A percentile compares a stretch with the other conserved stretches of the same genome.
These are phyloP conservation scores for Spodoptera exigua DNA, from an alignment of 2,888 invertebrate species.

Conservation along the genomic window DNA sequence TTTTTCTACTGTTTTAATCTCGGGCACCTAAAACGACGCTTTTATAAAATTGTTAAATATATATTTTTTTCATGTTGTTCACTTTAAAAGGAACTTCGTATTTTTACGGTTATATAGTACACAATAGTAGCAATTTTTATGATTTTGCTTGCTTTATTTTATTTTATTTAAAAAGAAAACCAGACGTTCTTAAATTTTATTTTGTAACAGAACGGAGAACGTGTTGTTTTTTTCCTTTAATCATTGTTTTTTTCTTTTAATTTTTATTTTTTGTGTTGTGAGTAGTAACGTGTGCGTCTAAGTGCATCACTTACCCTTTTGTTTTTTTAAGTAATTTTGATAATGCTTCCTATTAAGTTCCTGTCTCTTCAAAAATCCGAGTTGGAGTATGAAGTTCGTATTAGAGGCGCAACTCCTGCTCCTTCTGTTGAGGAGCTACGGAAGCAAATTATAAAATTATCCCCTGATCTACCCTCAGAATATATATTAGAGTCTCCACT, in stretches of 20 bases:
- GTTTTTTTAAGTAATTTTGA: neutral
- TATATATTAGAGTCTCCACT: slow-evolving; percentile 9
- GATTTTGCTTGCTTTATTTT: no score
- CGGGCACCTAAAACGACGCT: no score
- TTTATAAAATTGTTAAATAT: no score
- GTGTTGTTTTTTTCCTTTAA: slow-evolving; percentile 4
- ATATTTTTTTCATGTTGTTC: neutral
- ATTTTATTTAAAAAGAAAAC: no score
- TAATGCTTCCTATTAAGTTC: slow-evolving; percentile 11
- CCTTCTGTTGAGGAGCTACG: slow-evolving; percentile 19
- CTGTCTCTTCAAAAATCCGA: slow-evolving; percentile 25
- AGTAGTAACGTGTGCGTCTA: slow-evolving; percentile 1
- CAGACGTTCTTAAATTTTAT: neutral
- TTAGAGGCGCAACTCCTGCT: slow-evolving; percentile 18
- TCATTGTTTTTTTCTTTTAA: slow-evolving; percentile 3
- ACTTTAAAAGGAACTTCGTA: no score
- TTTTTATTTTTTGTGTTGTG: slow-evolving; percentile 2
- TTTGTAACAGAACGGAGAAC: slow-evolving; percentile 8
- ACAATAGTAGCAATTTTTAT: no score
- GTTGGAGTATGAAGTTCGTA: slow-evolving; percentile 25
- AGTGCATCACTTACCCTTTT: slow-evolving; percentile 1
- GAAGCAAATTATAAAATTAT: slow-evolving; percentile 13
- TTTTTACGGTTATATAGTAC: no score
- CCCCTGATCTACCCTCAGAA: slow-evolving; percentile 4
- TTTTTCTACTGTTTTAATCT: no score